Percentiles rank a stretch among this genome's conserved stretches.
Evolutionary conservation across 1,140 invertebrate genomes (phyloP).

Genomic region (Papilio aristodemus): DNA sequence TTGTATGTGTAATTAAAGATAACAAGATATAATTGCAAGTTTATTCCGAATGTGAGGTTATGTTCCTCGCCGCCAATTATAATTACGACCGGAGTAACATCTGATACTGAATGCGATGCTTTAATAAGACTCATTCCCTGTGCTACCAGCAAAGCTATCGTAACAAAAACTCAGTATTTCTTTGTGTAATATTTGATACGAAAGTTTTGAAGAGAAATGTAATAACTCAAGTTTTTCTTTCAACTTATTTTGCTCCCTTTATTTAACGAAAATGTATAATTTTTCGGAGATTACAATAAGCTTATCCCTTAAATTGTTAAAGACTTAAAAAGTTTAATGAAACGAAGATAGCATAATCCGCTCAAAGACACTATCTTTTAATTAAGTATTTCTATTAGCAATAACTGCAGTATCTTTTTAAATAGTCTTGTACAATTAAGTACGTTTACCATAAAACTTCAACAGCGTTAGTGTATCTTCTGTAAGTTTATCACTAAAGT

Average conservation of each 20-base stretch:
- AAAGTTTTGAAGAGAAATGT: slow-evolving; percentile 14
- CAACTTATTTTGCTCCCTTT: neutral
- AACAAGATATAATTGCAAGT: neutral
- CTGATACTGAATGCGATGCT: slow-evolving; percentile 24
- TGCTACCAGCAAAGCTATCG: neutral
- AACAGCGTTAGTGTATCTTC: no score
- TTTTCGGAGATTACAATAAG: neutral
- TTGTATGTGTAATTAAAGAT: neutral
- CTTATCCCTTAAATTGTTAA: neutral
- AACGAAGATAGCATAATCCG: no score
- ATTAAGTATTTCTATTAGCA: no score
- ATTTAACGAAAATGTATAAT: neutral
- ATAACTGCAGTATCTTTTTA: no score
- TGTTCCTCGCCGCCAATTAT: slow-evolving; percentile 15
- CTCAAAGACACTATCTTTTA: no score
- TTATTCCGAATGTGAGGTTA: neutral
- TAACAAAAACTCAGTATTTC: slow-evolving; percentile 23
- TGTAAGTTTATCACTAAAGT: no score
- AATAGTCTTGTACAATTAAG: no score
- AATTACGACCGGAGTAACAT: slow-evolving; percentile 25
- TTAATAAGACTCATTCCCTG: neutral
- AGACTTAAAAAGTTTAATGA: neutral
- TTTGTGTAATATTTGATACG: slow-evolving; percentile 20
- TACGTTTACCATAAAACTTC: no score
- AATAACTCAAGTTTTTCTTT: slow-evolving; percentile 14